A percentile compares a stretch with the other conserved stretches of the same genome.
Evolutionary conservation across 2,888 invertebrate genomes (phyloP).

Genomic region (Pediacus dermestoides): DNA sequence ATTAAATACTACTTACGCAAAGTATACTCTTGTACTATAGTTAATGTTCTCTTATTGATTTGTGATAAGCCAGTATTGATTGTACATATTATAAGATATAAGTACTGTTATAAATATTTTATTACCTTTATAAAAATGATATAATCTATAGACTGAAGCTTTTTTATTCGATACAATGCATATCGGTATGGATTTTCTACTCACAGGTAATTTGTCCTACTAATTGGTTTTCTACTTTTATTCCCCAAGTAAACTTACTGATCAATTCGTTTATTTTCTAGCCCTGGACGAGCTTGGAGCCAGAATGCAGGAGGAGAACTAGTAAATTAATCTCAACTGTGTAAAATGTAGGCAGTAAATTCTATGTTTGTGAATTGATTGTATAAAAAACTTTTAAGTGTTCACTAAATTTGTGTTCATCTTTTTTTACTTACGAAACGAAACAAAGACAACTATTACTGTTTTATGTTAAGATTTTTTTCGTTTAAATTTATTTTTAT

Average conservation of each 20-base stretch:
- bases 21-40: not conserved
- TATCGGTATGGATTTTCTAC: constrained; percentile 33
- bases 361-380: too few species aligned
- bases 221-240: too few species aligned
- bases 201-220: too few species aligned
- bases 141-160: constrained; percentile 45
- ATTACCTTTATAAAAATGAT: constrained; percentile 35
- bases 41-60: constrained; percentile 18
- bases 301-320: too few species aligned
- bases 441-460: constrained; percentile 4
- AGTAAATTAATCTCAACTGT: constrained; percentile 2
- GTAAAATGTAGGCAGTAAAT: too few species aligned
- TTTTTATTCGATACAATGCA: constrained; percentile 41
- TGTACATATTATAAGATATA: constrained; percentile 24
- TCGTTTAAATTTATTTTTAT: constrained; percentile 7
- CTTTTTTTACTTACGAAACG: constrained; percentile 13
- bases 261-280: too few species aligned
- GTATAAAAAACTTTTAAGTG: constrained; percentile 26
- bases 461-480: not conserved
- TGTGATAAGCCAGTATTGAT: constrained; percentile 35
- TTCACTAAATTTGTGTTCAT: constrained; percentile 42
- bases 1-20: too few species aligned
- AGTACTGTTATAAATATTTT: constrained; percentile 38
- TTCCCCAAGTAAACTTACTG: too few species aligned
- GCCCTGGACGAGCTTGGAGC: too few species aligned